Base-by-base conservation (phyloP, 2,888 invertebrate genomes). In the Globia sparganii region DNA sequence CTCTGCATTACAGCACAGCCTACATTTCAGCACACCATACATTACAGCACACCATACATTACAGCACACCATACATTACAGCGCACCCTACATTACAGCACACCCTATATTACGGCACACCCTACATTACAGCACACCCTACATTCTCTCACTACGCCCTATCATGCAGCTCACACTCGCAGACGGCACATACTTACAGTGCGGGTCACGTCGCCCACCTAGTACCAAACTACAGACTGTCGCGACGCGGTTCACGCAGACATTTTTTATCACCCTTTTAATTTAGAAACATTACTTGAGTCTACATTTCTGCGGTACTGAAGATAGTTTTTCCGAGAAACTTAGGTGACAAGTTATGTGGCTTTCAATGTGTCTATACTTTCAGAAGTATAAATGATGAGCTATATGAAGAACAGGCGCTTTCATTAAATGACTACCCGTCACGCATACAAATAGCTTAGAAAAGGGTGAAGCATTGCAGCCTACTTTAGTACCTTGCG, bases 131-230 rank as follows among this genome's bases (percentile, higher is more conserved):
- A 31, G 3, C 66, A 25, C 34, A 31, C 4, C 64, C 49, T 2
- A 3, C 4, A 58, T 21, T 18, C 3, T 13, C 40, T 4, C 13
- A 8, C 61, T 28, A 53, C 18, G n/a, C 15, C 49, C 34, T 15
- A 61, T 34, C 77, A 62, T 37, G 53, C 53, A n/a, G 0, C 81
- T 37, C 66, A 74, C 59, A 65, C 65, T 43, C 67, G 61, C 80
- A 67, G 71, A 53, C 80, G 8, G 18, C 2, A 37, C 43, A 15
- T 18, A 34, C 67, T 84, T 84, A 68, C 34, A 49, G 34, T 73
- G 28, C 81, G n/a, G 31, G 64, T 80, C 84, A 82, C 81, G 81
- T 84, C 40, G 28, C 9, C 13, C 67, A 71, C 71, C 80, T 49
- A 65, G 75, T 68, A 72, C 71, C 68, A 68, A 83, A 73, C 79